Conservation (phyloP, 2,113 vertebrate genomes). For the human (Homo sapiens) region GRCh38 chr3:34268001-34268500, state of each 20-base stretch:
- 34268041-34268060: not conserved
- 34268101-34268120: not conserved
- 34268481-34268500: not conserved
- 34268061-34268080: not conserved
- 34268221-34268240: not conserved
- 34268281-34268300: not conserved
- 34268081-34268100: not conserved
- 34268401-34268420: not conserved
- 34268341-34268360: not conserved
- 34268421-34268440: not conserved
- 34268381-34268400: not conserved
- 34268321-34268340: not conserved
- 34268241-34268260: not conserved
- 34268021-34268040: not conserved
- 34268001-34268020: not conserved
- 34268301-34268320: not conserved
- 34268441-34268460: not conserved
- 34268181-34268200: not conserved
- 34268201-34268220: not conserved
- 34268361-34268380: not conserved
- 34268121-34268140: not conserved
- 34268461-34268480: rapidly evolving
- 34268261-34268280: not conserved
- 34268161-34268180: not conserved
- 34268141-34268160: not conserved